Base-by-base conservation (phyloP, 2,888 invertebrate genomes). In the Apocheima hispidaria region DNA sequence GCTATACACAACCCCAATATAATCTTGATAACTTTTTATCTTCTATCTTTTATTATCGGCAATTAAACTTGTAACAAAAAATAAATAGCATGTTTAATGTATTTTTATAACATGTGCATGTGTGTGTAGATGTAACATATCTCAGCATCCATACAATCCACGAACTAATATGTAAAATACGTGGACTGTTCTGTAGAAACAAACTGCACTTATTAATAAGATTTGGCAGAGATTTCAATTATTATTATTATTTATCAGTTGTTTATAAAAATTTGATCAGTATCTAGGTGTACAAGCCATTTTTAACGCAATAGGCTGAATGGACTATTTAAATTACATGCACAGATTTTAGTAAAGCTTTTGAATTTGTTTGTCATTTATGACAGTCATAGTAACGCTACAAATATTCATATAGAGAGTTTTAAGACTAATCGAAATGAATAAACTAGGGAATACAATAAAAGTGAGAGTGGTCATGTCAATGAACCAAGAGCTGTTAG, bases 381-480 rank as follows among this genome's bases (percentile, higher is more conserved):
- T 30, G 10, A 10, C 30, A 30, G 30, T 5, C 12, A 16, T 16
- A 16, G 16, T 12, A 2, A 18, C 10, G 10, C 9, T 18, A 38
- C 38, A 38, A 38, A 2, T 26, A 10, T 26, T 9, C 38, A 52
- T 56, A 49, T 54, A 53, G 44, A 54, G 50, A 46, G 52, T n/a
- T 54, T 28, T 21, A 67, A 53, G 44, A 54, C 41, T 50, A 58
- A 57, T 58, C 41, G 43, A 58, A 65, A 67, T 63, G 35, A 51
- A 60, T 63, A 62, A 52, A 61, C 46, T 65, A 56, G 58, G 64
- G 59, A 69, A 71, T 69, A 66, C 61, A 71, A 72, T 72, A 71
- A 80, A 74, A 81, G 77, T 69, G 78, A 82, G 79, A 81, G 81
- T 81, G 68, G 69, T 72, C 65, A 72, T 80, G 83, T 82, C 82